Base-by-base conservation (phyloP, 1,140 invertebrate genomes). In the Drosophila micromelanica region DNA sequence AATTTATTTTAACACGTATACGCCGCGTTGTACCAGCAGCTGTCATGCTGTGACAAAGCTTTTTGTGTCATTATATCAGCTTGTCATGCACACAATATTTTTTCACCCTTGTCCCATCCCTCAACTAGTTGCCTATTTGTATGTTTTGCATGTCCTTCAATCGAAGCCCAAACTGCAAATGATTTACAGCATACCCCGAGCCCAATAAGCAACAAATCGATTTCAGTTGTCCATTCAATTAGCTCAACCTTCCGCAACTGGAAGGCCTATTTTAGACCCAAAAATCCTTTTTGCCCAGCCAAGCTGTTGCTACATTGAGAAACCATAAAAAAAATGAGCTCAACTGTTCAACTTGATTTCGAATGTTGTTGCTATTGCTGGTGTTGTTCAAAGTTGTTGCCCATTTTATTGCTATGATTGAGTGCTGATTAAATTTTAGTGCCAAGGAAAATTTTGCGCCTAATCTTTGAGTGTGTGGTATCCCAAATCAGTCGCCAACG, bases 1-100 rank as follows among this genome's bases (percentile, higher is more conserved):
- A 89, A 84, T 87, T 87, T 86, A 73, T 86, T 86, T 86, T 63
- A 81, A 82, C 82, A 82, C 84, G 81, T 82, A 82, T 65, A 73
- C 45, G 56, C 62, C 60, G 42, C 30, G 42, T 37, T 55, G 46
- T 67, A 57, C 70, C 13, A 46, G 23, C 82, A 89, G 76, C 78
- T 87, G 82, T 76, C 84, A 68, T 61, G 82, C 84, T 79, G 78
- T 76, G 78, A 70, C 60, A 70, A 70, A 7, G 55, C 70, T 73
- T 67, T 59, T 46, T 67, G 46, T 68, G 63, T 48, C 78, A 86
- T 71, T 86, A 76, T 73, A 89, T 87, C 82, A 78, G 75, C 61
- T 43, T 89, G 78, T 82, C 70, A 71, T 55, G 73, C 8, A 67
- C 51, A 72, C 56, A 65, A 48, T 40, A 57, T 42, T 32, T 40